Evolutionary conservation across 2,113 vertebrate genomes (phyloP), one percentile per base, ranked within the genome.

Genomic region (Chrysochloris asiatica): DNA sequence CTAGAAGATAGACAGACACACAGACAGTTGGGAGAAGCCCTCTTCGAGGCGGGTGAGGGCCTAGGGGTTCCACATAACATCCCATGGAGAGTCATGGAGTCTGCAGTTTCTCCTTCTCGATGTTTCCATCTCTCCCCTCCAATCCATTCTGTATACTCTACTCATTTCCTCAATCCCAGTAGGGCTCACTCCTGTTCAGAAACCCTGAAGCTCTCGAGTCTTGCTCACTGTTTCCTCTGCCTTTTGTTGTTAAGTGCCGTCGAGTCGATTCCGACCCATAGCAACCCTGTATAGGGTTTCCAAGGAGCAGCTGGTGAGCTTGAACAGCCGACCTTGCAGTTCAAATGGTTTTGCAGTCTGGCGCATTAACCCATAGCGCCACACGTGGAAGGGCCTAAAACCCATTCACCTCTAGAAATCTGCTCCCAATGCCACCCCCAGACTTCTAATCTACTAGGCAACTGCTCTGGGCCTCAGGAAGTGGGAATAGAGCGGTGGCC

Each of bases 1-100:
- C 99, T 99, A 96, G 38, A 95, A 97, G 88, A 96, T n/a, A 95
- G 92, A 69, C 63, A 97, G 80, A 95, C 16, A 83, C 69, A 85
- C 6, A 76, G 36, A 73, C 16, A 45, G 56, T 43, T 19, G 19
- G 54, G 41, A 93, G 90, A 76, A 56, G 54, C 65, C 77, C 41
- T 28, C 50, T 54, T 56, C 72, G 5, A 45, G 59, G 63, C 7
- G 1, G 54, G 30, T 2, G 4, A 77, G 14, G 47, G 63, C n/a
- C 2, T n/a, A 48, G 14, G 67, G 30, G 12, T 1, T 0, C 12
- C 24, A 12, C 21, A n/a, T 0, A 8, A 9, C 59, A 61, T 26
- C 22, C 10, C 59, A 4, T 28, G 16, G 59, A 61, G 59, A 28
- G 26, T 24, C 19, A 26, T 10, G 59, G 26, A 26, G 59, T 61